A percentile compares a stretch with the other conserved stretches of the same genome.
These are phyloP conservation scores for Diabrotica virgifera DNA, from an alignment of 1,140 invertebrate species.

Conservation along the genomic window DNA sequence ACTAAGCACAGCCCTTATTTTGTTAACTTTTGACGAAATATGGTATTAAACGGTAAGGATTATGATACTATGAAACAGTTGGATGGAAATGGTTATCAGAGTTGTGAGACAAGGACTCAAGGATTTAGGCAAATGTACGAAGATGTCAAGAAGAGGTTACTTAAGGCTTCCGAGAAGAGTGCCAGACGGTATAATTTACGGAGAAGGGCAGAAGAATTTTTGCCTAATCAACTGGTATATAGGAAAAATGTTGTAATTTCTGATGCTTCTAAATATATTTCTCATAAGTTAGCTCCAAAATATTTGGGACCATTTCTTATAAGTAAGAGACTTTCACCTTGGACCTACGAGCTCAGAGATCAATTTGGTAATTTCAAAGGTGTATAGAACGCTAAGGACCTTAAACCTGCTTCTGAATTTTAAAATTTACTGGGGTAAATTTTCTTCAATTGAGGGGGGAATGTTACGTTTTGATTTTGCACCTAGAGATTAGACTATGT, in stretches of 20 bases:
- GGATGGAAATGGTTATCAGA: neutral
- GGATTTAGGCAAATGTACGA: slow-evolving; percentile 10
- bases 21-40: slow-evolving; percentile 29
- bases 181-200: slow-evolving; percentile 12
- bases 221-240: slow-evolving; percentile 6
- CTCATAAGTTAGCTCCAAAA: slow-evolving; percentile 18
- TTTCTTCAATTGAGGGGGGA: no score
- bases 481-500: no score
- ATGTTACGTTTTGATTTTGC: no score
- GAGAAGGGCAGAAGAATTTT: slow-evolving; percentile 10
- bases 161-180: slow-evolving; percentile 5
- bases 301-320: no score
- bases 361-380: no score
- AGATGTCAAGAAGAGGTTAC: slow-evolving; percentile 3
- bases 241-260: slow-evolving; percentile 16
- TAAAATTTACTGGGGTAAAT: no score
- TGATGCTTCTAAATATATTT: slow-evolving; percentile 13
- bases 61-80: neutral
- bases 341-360: no score
- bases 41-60: slow-evolving; percentile 18
- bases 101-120: slow-evolving; percentile 4
- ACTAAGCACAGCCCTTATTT: slow-evolving; percentile 40
- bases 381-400: no score
- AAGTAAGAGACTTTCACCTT: no score
- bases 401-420: no score